Evolutionary conservation across 2,113 vertebrate genomes (phyloP).

Genomic region (Solea solea): DNA sequence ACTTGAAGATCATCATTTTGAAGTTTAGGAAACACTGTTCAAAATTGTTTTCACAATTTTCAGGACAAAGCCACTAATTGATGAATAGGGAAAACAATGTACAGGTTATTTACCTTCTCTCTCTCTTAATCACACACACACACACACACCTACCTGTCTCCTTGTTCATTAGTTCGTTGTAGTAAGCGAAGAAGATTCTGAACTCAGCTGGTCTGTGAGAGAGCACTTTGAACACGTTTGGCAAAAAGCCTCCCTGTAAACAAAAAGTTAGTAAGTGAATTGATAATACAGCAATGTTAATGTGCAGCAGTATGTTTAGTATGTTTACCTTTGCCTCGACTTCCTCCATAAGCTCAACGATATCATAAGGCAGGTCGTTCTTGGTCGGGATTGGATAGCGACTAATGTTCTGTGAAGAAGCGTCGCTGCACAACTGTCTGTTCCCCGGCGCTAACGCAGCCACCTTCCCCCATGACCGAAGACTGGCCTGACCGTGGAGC

Average conservation of each 20-base stretch:
- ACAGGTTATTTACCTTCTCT: too few species aligned
- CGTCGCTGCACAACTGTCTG: constrained; percentile 51
- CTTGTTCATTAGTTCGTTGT: constrained; percentile 88
- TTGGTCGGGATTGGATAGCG: constrained; percentile 83
- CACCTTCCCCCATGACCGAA: constrained; percentile 16
- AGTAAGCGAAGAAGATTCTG: constrained; percentile 88
- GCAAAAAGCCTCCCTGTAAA: constrained; percentile 83
- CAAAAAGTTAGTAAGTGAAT: neutral
- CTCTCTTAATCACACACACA: constrained; percentile 19
- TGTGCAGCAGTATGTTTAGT: neutral
- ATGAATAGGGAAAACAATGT: too few species aligned
- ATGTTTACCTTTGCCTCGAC: constrained; percentile 82
- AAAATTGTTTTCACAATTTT: too few species aligned
- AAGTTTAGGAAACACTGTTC: too few species aligned
- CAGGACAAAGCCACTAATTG: too few species aligned
- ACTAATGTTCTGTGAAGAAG: constrained; percentile 68
- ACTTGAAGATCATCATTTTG: too few species aligned
- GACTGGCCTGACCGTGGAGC: constrained; percentile 27
- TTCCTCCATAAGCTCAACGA: constrained; percentile 88
- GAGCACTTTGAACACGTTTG: constrained; percentile 85
- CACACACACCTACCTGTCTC: constrained; percentile 81
- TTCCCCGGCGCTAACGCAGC: neutral
- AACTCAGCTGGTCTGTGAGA: constrained; percentile 85
- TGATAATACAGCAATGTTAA: neutral
- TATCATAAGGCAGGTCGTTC: constrained; percentile 87